Conservation (phyloP, 2,113 vertebrate species). For the Galemys pyrenaicus region DNA sequence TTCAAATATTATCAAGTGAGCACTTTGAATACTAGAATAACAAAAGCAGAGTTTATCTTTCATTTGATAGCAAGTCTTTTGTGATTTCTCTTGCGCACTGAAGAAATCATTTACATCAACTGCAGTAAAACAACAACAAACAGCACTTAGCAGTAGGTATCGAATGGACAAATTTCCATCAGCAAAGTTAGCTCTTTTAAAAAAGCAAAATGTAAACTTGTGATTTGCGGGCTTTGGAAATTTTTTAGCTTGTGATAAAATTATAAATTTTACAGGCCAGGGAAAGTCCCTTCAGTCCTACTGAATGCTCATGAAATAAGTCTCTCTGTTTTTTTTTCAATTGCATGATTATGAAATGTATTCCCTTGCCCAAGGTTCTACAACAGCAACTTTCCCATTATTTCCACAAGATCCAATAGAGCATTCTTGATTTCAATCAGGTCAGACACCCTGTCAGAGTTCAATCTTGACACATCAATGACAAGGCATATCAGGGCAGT, state of each 20-base stretch:
- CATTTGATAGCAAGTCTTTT: conserved; percentile 71
- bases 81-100: conserved; percentile 57
- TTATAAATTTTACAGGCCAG: not conserved
- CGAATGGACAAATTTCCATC: not conserved
- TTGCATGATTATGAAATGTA: not conserved
- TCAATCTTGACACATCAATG: conserved; percentile 75
- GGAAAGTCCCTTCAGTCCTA: not conserved
- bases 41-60: conserved; percentile 70
- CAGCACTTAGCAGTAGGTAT: not conserved
- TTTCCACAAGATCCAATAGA: conserved; percentile 59
- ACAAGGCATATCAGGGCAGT: conserved; percentile 80
- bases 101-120: conserved; percentile 58
- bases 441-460: conserved; percentile 74
- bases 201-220: not conserved
- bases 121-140: conserved; percentile 55
- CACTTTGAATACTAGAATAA: conserved; percentile 53
- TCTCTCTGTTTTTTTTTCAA: not conserved
- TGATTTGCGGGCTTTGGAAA: not conserved
- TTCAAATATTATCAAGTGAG: conserved; percentile 53
- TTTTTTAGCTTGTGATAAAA: not conserved
- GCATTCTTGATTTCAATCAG: conserved; percentile 76
- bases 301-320: not conserved
- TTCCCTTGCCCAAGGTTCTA: conserved; percentile 41
- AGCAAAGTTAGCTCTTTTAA: not conserved
- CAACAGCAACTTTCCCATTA: not conserved